Base-by-base conservation (phyloP, 2,113 vertebrate species). In the Sorex araneus region DNA sequence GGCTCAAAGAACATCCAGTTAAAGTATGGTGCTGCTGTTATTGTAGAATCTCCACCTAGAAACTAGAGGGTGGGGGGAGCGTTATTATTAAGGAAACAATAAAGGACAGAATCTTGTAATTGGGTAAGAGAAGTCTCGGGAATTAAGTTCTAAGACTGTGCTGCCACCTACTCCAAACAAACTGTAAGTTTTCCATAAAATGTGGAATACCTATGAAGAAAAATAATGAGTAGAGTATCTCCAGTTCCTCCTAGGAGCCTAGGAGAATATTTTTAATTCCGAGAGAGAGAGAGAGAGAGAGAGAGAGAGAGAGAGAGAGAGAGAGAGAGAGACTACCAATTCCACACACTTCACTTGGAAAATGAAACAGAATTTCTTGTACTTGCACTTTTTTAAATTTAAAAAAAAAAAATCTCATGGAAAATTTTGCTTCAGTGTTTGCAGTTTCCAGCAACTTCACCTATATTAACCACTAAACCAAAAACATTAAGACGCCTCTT, bases 281-380 rank as follows among this genome's bases (percentile, higher is more conserved):
- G 69, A 40, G 40, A 23, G 6, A 76, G 40, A 45, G 75, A 93
- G 85, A 75, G 3, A 90, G 11, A 57, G 27, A 93, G 40, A 60
- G 6, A 79, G 40, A 54, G 75, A 94, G 85, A 78, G 3, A 92
- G 11, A 64, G 27, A 93, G 40, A 40, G 40, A 60, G 6, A 79
- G n/a, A 54, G 75, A 94, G 85, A 78, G 3, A 92, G 11, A 64
- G 27, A 93, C 19, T 87, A 90, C 78, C 34, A 90, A 74, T 77
- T 80, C 76, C 63, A 95, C 32, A 90, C 84, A 82, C 70, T 45
- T 83, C 77, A 91, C 11, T 8, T 70, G 73, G 79, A 94, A 92
- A 92, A 66, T 78, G 45, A 87, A 85, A 88, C 57, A 76, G 64
- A 80, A 50, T 13, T 50, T 50, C 47, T 50, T 50, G 9, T 50